These are phyloP conservation scores for Sapayoa aenigma DNA, from an alignment of 2,113 vertebrate genomes.

Conservation along the genomic window DNA sequence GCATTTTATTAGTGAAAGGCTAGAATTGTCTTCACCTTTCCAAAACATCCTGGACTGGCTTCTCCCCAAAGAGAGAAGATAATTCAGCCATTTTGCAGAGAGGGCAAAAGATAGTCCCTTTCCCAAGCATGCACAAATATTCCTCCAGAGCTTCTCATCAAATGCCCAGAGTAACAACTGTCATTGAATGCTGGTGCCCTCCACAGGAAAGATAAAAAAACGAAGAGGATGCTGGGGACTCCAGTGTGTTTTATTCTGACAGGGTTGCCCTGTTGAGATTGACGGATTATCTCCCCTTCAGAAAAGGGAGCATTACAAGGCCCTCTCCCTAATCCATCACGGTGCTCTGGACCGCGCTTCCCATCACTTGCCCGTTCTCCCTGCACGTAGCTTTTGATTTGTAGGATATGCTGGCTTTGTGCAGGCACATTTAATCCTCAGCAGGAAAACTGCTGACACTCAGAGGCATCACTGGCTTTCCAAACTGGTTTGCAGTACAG, in stretches of 20 bases:
- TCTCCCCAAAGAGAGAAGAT: background rate
- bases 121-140: background rate
- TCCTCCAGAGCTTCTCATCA: background rate
- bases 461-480: background rate
- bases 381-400: background rate
- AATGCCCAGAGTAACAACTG: background rate
- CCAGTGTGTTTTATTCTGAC: background rate
- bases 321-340: conserved; percentile 41
- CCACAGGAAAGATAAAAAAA: background rate
- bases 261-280: conserved; percentile 14
- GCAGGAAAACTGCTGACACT: background rate
- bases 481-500: background rate
- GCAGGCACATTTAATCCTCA: background rate
- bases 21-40: background rate
- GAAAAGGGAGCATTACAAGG: conserved; percentile 1
- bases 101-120: background rate
- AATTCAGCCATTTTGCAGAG: background rate
- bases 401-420: background rate
- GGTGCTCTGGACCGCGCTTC: background rate
- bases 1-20: background rate
- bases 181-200: conserved; percentile 14
- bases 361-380: background rate
- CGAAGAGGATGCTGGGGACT: background rate
- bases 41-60: background rate
- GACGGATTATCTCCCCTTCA: conserved; percentile 9